A percentile compares a stretch with the other conserved stretches of the same genome.
Conservation (phyloP, 1,140 invertebrate species). For the Bombus superbus region DNA sequence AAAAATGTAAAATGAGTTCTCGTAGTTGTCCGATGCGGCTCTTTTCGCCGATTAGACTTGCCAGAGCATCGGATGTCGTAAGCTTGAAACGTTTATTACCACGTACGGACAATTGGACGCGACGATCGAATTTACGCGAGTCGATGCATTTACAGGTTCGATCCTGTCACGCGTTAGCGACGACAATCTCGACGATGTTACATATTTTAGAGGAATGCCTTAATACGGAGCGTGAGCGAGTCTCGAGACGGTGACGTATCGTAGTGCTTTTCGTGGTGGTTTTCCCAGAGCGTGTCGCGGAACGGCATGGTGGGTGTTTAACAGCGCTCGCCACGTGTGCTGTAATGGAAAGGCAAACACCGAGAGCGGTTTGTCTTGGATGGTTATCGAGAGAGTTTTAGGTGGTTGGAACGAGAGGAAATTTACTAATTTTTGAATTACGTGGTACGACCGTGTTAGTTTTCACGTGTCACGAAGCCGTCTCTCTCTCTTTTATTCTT, state of each 20-base stretch:
- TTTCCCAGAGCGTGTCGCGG: not conserved
- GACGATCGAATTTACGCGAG: not conserved
- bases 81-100: slow-evolving; percentile 4
- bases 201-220: not conserved
- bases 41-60: not conserved
- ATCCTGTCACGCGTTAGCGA: not conserved
- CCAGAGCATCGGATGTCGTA: not conserved
- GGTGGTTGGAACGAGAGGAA: slow-evolving; percentile 11
- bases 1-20: too few species aligned
- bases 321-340: not conserved
- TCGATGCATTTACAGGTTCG: not conserved
- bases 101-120: not conserved
- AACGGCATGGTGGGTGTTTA: too few species aligned
- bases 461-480: not conserved
- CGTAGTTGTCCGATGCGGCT: too few species aligned
- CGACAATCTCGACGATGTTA: not conserved
- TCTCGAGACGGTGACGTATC: not conserved
- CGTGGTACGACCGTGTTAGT: slow-evolving; percentile 11
- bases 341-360: slow-evolving; percentile 11
- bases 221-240: not conserved
- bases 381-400: slow-evolving; percentile 41
- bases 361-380: slow-evolving; percentile 26
- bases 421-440: slow-evolving; percentile 57
- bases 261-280: not conserved
- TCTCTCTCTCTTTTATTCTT: not conserved